These are phyloP conservation scores for Proteles cristata DNA, from an alignment of 2,113 vertebrate species.

Conservation along the genomic window DNA sequence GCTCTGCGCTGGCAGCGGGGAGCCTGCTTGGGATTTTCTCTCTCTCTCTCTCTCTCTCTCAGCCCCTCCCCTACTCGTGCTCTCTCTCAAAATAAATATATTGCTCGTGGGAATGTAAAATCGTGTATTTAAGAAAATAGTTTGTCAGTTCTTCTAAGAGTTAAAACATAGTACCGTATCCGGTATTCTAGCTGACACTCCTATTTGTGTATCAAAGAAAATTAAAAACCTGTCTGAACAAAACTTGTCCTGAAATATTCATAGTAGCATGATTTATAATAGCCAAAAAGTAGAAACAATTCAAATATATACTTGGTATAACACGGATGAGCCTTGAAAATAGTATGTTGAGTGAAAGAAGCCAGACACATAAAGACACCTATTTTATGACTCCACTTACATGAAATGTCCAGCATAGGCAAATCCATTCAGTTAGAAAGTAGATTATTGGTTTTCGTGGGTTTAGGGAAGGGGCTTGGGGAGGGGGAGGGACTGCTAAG, in stretches of 20 bases:
- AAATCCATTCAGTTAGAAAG: neutral
- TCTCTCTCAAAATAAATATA: too few relatives aligned
- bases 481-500: neutral
- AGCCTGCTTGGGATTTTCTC: too few relatives aligned
- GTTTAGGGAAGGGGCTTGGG: neutral
- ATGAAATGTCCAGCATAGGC: neutral
- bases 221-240: neutral
- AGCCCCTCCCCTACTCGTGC: too few relatives aligned
- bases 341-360: neutral
- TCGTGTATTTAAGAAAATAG: neutral
- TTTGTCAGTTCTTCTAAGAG: neutral
- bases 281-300: neutral
- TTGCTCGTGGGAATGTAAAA: neutral
- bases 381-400: neutral
- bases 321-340: neutral
- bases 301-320: neutral
- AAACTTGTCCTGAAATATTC: neutral
- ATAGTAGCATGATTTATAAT: neutral
- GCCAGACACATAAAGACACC: neutral
- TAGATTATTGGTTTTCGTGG: conserved; percentile 10
- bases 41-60: too few relatives aligned
- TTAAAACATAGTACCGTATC: neutral
- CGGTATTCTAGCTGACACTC: neutral
- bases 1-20: too few relatives aligned
- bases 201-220: neutral